Conservation (phyloP, 2,888 invertebrate genomes). For the Psococerastis gibbosa region DNA sequence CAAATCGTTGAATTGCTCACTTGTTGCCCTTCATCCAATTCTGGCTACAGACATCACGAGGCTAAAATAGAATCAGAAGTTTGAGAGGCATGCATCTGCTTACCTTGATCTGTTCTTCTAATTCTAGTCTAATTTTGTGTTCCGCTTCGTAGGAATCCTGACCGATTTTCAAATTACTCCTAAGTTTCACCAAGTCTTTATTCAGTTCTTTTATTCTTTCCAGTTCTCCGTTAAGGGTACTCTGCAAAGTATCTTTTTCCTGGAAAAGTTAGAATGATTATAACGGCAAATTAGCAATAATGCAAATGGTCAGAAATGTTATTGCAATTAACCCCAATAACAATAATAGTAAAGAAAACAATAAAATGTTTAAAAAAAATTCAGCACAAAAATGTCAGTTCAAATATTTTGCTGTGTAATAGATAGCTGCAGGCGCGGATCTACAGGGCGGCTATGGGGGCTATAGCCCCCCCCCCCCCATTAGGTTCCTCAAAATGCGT, state of each 20-base stretch:
- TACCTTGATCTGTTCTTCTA: constrained; percentile 12
- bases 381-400: too few relatives aligned
- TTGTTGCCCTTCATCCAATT: constrained; percentile 2
- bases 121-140: constrained; percentile 1
- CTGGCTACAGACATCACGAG: constrained; percentile 5
- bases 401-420: too few relatives aligned
- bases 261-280: constrained; percentile 9
- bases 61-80: too few relatives aligned
- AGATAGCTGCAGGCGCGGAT: too few relatives aligned
- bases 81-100: constrained; percentile 17
- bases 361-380: too few relatives aligned
- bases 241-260: constrained; percentile 13
- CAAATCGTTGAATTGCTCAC: background rate
- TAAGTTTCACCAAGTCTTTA: constrained; percentile 12
- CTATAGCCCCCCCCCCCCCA: too few relatives aligned
- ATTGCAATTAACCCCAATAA: too few relatives aligned
- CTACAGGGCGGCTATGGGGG: too few relatives aligned
- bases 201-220: constrained; percentile 13
- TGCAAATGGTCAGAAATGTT: too few relatives aligned
- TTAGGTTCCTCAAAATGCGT: too few relatives aligned
- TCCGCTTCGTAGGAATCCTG: constrained; percentile 6
- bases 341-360: too few relatives aligned
- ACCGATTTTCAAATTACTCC: background rate
- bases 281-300: constrained; percentile 14
- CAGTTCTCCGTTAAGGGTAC: constrained; percentile 13